Evolutionary conservation across 2,888 invertebrate species (phyloP).

Genomic region (Cephalotes varians): DNA sequence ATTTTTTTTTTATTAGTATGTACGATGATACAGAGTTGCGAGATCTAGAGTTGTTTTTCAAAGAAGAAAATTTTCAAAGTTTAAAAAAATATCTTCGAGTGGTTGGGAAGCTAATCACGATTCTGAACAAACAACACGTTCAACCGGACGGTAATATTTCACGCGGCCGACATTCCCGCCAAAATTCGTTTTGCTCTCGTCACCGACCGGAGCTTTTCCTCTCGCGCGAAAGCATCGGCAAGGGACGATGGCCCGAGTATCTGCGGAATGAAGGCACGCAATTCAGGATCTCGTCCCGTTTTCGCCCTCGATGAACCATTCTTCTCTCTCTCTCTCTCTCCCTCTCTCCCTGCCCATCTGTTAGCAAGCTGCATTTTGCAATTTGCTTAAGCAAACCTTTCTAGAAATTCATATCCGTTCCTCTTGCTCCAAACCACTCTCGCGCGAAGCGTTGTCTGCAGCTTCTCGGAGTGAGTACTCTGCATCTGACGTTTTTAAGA

Average conservation of each 20-base stretch:
- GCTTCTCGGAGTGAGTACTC: neutral
- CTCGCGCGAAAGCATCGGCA: conserved; percentile 38
- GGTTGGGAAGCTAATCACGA: conserved; percentile 40
- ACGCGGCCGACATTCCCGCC: conserved; percentile 36
- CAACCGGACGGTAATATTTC: conserved; percentile 43
- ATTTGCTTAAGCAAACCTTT: conserved; percentile 82
- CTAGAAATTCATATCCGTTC: conserved; percentile 79
- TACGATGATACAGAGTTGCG: neutral
- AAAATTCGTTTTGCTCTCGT: conserved; percentile 65
- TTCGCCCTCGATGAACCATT: neutral
- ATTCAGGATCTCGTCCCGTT: conserved; percentile 47
- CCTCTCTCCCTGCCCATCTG: neutral
- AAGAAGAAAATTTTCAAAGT: neutral
- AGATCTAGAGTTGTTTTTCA: neutral
- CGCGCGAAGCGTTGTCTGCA: conserved; percentile 27
- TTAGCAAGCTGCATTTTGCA: conserved; percentile 73
- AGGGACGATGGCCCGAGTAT: conserved; percentile 41
- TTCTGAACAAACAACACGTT: conserved; percentile 32
- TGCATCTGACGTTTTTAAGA: conserved; percentile 49
- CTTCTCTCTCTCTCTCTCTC: neutral
- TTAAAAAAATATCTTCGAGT: neutral
- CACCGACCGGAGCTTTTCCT: conserved; percentile 33
- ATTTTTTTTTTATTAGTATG: neutral
- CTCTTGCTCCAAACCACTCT: neutral
- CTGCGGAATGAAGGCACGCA: conserved; percentile 52